phyloP scores from a whole-genome alignment of 2,113 vertebrate genomes.

The Stomatorhinus ivindoensis region DNA sequence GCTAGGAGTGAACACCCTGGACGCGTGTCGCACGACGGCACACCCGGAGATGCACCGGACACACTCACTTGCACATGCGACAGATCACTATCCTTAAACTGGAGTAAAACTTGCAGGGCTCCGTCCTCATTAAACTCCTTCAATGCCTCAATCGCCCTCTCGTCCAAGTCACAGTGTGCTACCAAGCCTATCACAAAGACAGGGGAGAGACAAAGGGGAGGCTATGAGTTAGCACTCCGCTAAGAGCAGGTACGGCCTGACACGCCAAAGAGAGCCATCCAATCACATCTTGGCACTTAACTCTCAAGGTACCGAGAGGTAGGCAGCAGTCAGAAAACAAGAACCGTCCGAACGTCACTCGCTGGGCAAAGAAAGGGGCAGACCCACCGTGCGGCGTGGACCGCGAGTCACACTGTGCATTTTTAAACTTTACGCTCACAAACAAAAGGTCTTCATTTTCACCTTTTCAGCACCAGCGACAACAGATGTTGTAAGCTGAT shows the following conservation, averaged over 20 bases:
- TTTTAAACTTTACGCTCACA: background rate
- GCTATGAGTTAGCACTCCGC: background rate
- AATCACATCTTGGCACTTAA: slow-evolving; percentile 12
- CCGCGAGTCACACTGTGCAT: background rate
- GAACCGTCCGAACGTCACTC: background rate
- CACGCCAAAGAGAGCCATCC: background rate
- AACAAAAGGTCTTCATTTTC: background rate
- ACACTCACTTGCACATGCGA: slow-evolving; percentile 90
- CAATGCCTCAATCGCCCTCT: slow-evolving; percentile 92
- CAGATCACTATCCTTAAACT: slow-evolving; percentile 98
- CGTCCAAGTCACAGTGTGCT: slow-evolving; percentile 95
- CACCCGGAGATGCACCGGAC: too few species aligned
- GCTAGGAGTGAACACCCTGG: background rate
- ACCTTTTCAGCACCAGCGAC: background rate
- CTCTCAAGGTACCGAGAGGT: background rate
- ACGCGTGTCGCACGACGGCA: background rate
- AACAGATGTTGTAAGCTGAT: slow-evolving; percentile 35
- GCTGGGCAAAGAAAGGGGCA: background rate
- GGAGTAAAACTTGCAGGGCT: slow-evolving; percentile 88
- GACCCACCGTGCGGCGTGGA: background rate
- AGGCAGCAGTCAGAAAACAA: background rate
- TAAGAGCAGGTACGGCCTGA: background rate
- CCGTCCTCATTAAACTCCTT: slow-evolving; percentile 98
- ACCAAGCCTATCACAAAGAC: slow-evolving; percentile 70
- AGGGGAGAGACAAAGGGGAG: slow-evolving; percentile 18